Evolutionary conservation across 2,797 vertebrate species (phyloP), one percentile per base, ranked within the genome.

Genomic region (Pseudomugil tenellus): DNA sequence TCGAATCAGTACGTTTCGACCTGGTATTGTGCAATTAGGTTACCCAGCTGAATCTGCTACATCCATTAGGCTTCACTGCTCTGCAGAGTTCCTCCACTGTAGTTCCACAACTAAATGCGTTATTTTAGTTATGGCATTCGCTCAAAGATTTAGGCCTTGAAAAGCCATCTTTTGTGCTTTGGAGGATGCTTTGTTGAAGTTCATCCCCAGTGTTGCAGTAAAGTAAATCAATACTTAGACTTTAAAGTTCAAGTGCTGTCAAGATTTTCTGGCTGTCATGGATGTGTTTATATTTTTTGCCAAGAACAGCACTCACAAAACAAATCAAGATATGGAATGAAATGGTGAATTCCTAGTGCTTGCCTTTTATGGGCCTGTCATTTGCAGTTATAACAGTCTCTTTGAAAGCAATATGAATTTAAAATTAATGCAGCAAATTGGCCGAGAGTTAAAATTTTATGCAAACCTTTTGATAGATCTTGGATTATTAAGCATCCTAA

Each of bases 111-210:
- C 84, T 84, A 79, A 85, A 72, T 72, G 79, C 83, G 77, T 85
- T 87, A 89, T 87, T 91, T 87, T 73, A 89, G 80, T 87, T 81
- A 80, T 89, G 88, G 89, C 83, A 82, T 89, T 90, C 80, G 74
- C 81, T 89, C 80, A 79, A 77, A 81, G 79, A 81, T 71, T 64
- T 63, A 76, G 77, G 80, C 86, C 80, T 86, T 86, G 87, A 82
- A 90, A 91, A 85, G 67, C 69, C 61, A 65, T 83, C 70, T 76
- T 87, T 89, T 87, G 76, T 87, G 72, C 76, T 80, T 74, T 75
- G 60, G 66, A 82, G 64, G 63, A 60, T 64, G 58, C 60, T 81
- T 81, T 82, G 52, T 77, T 67, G 73, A 86, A 82, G 78, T 80
- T 76, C 59, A 77, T 83, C 81, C 70, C 81, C 73, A 81, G 79